A percentile compares a stretch with the other conserved stretches of the same genome.
Evolutionary conservation across 2,888 invertebrate genomes (phyloP).

Genomic region (Netelia inedita): DNA sequence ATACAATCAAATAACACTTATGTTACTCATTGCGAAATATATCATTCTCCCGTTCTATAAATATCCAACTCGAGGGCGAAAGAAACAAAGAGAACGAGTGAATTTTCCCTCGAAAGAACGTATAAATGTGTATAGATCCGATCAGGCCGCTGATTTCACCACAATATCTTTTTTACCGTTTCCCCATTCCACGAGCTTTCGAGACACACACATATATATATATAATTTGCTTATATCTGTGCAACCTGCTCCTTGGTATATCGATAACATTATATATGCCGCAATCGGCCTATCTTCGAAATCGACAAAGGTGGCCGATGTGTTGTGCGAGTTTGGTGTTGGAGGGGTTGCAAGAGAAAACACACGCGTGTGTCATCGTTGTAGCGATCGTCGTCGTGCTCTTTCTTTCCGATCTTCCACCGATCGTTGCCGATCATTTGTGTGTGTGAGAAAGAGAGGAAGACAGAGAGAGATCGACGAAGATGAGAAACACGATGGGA

Average conservation of each 20-base stretch:
- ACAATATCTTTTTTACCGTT: conserved; percentile 58
- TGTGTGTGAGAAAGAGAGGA: not conserved
- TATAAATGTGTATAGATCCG: conserved; percentile 32
- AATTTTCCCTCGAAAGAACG: conserved; percentile 48
- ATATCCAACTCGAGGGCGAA: conserved; percentile 21
- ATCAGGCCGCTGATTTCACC: conserved; percentile 50
- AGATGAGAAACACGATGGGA: conserved; percentile 13
- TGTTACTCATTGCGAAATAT: conserved; percentile 30
- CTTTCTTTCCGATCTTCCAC: conserved; percentile 36
- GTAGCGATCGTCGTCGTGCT: conserved; percentile 33
- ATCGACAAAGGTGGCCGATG: conserved; percentile 34
- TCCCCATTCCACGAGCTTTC: not conserved
- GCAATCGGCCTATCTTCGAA: conserved; percentile 14
- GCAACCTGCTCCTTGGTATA: conserved; percentile 13
- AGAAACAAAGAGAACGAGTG: conserved; percentile 36
- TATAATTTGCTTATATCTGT: conserved; percentile 4
- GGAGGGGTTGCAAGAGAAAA: conserved; percentile 43
- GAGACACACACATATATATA: not conserved
- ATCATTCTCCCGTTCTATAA: conserved; percentile 31
- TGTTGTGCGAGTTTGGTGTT: not conserved
- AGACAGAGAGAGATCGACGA: conserved; percentile 27
- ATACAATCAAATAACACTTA: conserved; percentile 4
- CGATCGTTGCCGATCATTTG: conserved; percentile 30
- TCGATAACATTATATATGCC: conserved; percentile 21
- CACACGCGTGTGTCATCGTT: conserved; percentile 43